Base-by-base conservation (phyloP, 2,797 vertebrate species). In the Steatocranus sp. region DNA sequence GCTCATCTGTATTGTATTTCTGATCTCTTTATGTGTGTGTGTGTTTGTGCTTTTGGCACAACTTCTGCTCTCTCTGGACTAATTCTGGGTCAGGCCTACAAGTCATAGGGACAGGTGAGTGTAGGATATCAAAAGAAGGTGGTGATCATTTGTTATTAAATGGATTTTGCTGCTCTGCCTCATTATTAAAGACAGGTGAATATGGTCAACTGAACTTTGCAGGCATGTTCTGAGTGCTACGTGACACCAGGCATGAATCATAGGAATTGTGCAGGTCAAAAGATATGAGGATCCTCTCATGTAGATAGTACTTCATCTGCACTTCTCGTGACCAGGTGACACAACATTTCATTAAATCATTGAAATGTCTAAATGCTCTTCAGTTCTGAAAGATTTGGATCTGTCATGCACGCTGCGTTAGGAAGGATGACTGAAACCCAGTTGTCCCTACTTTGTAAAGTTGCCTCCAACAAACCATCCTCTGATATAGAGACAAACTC, bases 401-500 rank as follows among this genome's bases (percentile, higher is more conserved):
- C 14, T 1, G 18, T 3, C 9, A 81, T 70, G 78, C 51, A 61
- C 20, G 32, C 54, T 51, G 30, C 0, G 2, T 86, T 27, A 68
- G 1, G 61, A 23, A 20, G 5, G 4, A 68, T 38, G 68, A 34
- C 4, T 36, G 25, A 27, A 84, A 83, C 30, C 75, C 23, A 34
- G 49, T 23, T 74, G 63, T 49, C 70, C 41, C 70, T 76, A 76
- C 51, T 86, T 86, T 87, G 54, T 68, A 76, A 82, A 15, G 70
- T 25, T 81, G 82, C 70, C 83, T n/a, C 61, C 78, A 86, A 87
- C 79, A 27, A 30, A 58, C 2, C 30, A 7, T 43, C 58, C 43
- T 86, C 84, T 79, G 86, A 84, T 79, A 38, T 50, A 43, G 43
- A 85, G 30, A 88, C 81, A 76, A 82, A 86, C 73, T 63, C 23